Conservation (phyloP, 2,797 vertebrate genomes). For the Micropoecilia bifurca region DNA sequence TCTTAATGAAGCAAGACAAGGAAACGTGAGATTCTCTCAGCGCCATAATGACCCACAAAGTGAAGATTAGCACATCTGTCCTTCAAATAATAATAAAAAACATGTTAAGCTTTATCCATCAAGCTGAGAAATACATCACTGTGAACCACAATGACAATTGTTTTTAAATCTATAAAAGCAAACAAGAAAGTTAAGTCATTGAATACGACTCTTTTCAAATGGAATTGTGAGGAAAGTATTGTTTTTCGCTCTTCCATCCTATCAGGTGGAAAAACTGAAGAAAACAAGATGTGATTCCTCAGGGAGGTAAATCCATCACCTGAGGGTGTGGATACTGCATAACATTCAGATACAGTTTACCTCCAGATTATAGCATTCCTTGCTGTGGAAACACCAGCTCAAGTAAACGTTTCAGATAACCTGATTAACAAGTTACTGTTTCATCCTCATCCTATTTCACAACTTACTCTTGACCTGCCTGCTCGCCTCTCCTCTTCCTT, state of each 20-base stretch:
- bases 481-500: constrained; percentile 5
- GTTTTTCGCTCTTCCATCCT: background rate
- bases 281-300: constrained; percentile 23
- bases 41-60: background rate
- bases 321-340: background rate
- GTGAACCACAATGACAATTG: background rate
- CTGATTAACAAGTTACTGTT: background rate
- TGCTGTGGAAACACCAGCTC: constrained; percentile 4
- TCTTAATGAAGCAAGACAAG: background rate
- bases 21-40: background rate
- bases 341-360: constrained; percentile 22
- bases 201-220: background rate
- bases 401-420: constrained; percentile 1
- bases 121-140: background rate
- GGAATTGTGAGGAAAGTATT: background rate
- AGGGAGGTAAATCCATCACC: constrained; percentile 20
- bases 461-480: background rate
- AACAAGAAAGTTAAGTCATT: background rate
- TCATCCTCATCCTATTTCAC: constrained; percentile 9
- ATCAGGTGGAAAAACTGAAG: constrained; percentile 1
- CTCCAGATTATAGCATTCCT: background rate
- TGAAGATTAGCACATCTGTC: background rate
- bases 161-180: background rate
- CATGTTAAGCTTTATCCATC: background rate
- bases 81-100: background rate